Base-by-base conservation (phyloP, 1,140 invertebrate species). In the Nomia melanderi region DNA sequence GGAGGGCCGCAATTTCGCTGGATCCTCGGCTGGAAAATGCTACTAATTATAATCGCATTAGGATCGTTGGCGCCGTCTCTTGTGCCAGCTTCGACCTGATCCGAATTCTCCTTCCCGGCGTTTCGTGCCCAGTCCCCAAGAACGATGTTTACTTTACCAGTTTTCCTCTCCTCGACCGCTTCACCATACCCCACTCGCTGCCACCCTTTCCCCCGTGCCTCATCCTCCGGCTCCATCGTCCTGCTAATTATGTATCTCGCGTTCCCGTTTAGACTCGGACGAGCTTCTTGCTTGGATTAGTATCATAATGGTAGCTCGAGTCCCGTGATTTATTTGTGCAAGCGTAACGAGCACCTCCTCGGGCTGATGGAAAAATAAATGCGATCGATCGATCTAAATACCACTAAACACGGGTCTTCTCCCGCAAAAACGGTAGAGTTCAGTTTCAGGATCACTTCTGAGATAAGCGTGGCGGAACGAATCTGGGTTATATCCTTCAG, bases 1-100 rank as follows among this genome's bases (percentile, higher is more conserved):
- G 53, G 80, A 81, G 70, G 47, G 36, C 59, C 27, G 60, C 56
- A 78, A 57, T 65, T 65, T 39, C 74, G 72, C 72, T 33, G 65
- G 60, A 82, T 75, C 39, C 77, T 17, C 67, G 82, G 78, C 59
- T 76, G 53, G 83, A 73, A 81, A 84, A 84, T 79, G 53, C 31
- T 81, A 76, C 74, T 81, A 84, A 84, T 84, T 84, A 84, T 84
- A 84, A 84, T 84, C 82, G 70, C 82, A 84, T 84, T 84, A 84
- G 74, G 83, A 71, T 72, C 39, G 50, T 41, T 80, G 72, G 72
- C 78, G 67, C 78, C 66, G 59, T 39, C 39, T 65, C 65, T 69
- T 25, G 23, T 50, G n/a, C 31, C 1, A 29, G 41, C 17, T 29
- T 14, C 36, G 50, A 12, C 27, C 44, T 25, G 69, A 72, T 47